Percentiles rank a stretch among this genome's conserved stretches.
These are phyloP conservation scores for Pantelozetes paolii DNA, from an alignment of 2,888 invertebrate species.

Conservation along the genomic window DNA sequence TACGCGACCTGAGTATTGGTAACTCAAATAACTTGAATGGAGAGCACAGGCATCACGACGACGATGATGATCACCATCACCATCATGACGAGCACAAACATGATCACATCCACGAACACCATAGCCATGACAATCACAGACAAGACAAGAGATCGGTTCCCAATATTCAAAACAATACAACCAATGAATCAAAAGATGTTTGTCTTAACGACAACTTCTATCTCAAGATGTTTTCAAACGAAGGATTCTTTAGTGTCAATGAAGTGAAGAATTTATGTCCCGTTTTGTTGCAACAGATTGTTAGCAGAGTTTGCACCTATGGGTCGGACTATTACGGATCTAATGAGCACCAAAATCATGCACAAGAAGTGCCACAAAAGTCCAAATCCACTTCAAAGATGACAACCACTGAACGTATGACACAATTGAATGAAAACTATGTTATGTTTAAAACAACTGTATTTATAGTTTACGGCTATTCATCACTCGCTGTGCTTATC, in stretches of 20 bases:
- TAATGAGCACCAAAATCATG: not conserved
- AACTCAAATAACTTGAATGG: not conserved
- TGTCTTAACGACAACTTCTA: conserved; percentile 25
- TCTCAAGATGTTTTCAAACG: conserved; percentile 7
- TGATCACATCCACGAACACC: not conserved
- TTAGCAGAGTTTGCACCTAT: conserved; percentile 43
- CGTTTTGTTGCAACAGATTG: conserved; percentile 46
- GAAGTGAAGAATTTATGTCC: conserved; percentile 46
- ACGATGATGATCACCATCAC: conserved; percentile 32
- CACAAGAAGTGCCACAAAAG: not conserved
- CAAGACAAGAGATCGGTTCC: conserved; percentile 30
- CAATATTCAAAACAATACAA: not conserved
- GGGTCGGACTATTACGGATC: not conserved
- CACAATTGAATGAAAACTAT: not conserved
- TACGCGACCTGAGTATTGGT: conserved; percentile 21
- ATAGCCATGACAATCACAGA: conserved; percentile 23
- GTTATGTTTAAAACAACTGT: not conserved
- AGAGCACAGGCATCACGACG: not conserved
- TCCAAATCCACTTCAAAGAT: not conserved
- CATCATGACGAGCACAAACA: conserved; percentile 27
- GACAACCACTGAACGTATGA: conserved; percentile 5
- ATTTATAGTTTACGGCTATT: conserved; percentile 49
- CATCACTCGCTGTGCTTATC: conserved; percentile 53
- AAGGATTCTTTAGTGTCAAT: conserved; percentile 28
- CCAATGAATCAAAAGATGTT: not conserved